A percentile compares a stretch with the other conserved stretches of the same genome.
These are phyloP conservation scores for Trypoxylon attenuatum DNA, from an alignment of 2,888 invertebrate genomes.

Conservation along the genomic window DNA sequence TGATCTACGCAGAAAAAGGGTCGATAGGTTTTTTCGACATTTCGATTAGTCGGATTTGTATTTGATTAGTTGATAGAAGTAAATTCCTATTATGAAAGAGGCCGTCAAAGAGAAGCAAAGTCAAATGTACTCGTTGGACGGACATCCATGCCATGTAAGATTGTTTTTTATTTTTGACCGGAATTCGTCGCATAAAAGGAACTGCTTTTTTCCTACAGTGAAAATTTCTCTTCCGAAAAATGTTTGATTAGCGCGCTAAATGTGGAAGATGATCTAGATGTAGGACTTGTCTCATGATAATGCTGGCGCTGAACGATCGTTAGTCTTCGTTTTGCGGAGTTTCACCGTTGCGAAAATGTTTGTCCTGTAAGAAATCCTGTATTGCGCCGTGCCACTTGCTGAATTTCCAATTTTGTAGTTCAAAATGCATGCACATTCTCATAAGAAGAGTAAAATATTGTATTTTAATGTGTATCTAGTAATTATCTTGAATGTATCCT, in stretches of 20 bases:
- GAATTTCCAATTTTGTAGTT: too few species aligned
- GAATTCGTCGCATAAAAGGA: slow-evolving; percentile 26
- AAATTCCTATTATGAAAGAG: slow-evolving; percentile 1
- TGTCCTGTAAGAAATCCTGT: slow-evolving; percentile 80
- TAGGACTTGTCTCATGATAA: slow-evolving; percentile 66
- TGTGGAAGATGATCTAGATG: slow-evolving; percentile 39
- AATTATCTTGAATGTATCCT: too few species aligned
- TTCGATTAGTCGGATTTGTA: not conserved
- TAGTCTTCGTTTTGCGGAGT: slow-evolving; percentile 90
- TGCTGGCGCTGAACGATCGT: slow-evolving; percentile 89
- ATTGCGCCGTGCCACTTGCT: too few species aligned
- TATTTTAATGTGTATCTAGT: too few species aligned
- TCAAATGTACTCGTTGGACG: slow-evolving; percentile 44
- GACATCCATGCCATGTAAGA: slow-evolving; percentile 36
- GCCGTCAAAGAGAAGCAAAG: slow-evolving; percentile 40
- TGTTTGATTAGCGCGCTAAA: slow-evolving; percentile 19
- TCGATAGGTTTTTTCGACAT: too few species aligned
- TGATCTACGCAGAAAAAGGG: too few species aligned
- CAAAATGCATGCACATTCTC: too few species aligned
- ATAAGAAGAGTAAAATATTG: too few species aligned
- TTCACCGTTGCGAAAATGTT: slow-evolving; percentile 93
- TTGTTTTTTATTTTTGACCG: slow-evolving; percentile 12
- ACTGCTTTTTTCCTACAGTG: slow-evolving; percentile 41
- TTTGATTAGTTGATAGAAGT: not conserved
- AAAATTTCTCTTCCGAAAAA: slow-evolving; percentile 32